A percentile compares a stretch with the other conserved stretches of the same genome.
Conservation (phyloP, 2,797 vertebrate genomes). For the Clarias fuscus region DNA sequence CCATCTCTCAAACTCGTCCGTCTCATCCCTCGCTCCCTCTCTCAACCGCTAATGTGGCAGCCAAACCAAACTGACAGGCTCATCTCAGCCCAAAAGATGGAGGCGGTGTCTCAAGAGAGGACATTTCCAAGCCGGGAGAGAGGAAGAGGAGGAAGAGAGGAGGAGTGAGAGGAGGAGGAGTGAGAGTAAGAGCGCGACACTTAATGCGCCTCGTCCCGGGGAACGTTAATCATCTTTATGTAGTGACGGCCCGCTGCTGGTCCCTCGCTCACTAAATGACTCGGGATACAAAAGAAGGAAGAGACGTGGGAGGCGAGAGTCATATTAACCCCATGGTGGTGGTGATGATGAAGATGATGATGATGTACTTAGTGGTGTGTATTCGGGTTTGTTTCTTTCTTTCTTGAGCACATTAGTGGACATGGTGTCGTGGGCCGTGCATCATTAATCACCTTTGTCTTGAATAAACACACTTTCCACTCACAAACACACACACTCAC, state of each 20-base stretch:
- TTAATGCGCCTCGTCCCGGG: slow-evolving; percentile 84
- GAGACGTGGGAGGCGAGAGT: background rate
- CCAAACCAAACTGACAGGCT: slow-evolving; percentile 97
- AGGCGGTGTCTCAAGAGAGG: slow-evolving; percentile 84
- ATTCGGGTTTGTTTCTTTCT: slow-evolving; percentile 24
- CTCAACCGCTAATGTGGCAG: slow-evolving; percentile 90
- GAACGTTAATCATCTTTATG: slow-evolving; percentile 95
- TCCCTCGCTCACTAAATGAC: slow-evolving; percentile 83
- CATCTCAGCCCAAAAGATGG: slow-evolving; percentile 90
- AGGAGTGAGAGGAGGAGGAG: slow-evolving; percentile 72
- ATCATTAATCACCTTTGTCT: slow-evolving; percentile 36
- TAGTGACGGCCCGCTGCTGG: slow-evolving; percentile 83
- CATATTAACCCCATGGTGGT: slow-evolving; percentile 78
- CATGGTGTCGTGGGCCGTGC: slow-evolving; percentile 19
- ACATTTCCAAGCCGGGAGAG: slow-evolving; percentile 87
- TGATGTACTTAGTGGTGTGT: slow-evolving; percentile 4
- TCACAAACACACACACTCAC: background rate
- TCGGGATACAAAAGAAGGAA: slow-evolving; percentile 82
- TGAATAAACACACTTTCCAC: background rate
- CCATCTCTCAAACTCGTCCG: slow-evolving; percentile 61
- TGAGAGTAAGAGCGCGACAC: slow-evolving; percentile 71
- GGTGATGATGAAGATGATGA: background rate
- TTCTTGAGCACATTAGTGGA: slow-evolving; percentile 13
- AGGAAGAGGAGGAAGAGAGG: slow-evolving; percentile 76
- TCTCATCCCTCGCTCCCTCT: slow-evolving; percentile 43